These are phyloP conservation scores for Salvelinus fontinalis DNA, from an alignment of 2,113 vertebrate genomes.

Conservation along the genomic window DNA sequence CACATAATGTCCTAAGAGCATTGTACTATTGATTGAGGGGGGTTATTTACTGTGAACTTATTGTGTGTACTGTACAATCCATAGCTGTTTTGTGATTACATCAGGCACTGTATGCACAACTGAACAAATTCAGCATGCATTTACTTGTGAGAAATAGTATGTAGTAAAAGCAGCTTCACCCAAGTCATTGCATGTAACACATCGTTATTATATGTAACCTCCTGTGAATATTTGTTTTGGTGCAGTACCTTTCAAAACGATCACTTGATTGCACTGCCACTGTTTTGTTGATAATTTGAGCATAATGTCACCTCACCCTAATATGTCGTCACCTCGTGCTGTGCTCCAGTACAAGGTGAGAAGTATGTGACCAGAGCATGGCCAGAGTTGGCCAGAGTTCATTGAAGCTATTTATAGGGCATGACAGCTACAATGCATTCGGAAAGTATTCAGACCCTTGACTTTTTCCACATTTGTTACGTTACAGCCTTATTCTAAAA, in stretches of 20 bases:
- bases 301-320: background rate
- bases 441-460: no score
- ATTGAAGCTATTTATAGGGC: constrained; percentile 2
- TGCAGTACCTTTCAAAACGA: background rate
- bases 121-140: no score
- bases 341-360: background rate
- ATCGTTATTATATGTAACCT: background rate
- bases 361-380: background rate
- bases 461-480: no score
- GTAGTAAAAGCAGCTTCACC: no score
- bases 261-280: background rate
- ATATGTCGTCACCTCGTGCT: background rate
- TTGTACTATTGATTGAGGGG: no score
- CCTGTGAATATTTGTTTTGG: background rate
- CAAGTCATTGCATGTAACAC: background rate
- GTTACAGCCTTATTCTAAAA: no score
- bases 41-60: no score
- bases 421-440: background rate
- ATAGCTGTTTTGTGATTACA: no score
- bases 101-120: no score
- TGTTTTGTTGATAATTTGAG: background rate
- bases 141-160: no score
- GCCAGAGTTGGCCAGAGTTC: background rate
- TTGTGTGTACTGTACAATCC: no score
- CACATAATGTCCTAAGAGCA: no score